Evolutionary conservation across 1,140 invertebrate species (phyloP).

Genomic region (Leptinotarsa lineolata): DNA sequence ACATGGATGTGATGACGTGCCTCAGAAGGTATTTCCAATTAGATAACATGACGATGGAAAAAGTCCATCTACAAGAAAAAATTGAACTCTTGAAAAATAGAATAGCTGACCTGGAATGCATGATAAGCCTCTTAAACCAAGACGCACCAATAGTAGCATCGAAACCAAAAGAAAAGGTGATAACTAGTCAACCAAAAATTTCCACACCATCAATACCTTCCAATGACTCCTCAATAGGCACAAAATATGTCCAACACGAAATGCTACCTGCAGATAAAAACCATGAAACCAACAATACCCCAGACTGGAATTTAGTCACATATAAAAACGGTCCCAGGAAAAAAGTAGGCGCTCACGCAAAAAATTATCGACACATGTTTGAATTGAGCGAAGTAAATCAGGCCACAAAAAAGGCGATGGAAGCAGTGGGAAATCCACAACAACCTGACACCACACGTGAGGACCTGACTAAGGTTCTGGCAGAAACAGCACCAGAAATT

Average conservation of each 20-base stretch:
- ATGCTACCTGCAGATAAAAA: background rate
- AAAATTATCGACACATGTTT: slow-evolving; percentile 11
- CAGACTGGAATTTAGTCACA: background rate
- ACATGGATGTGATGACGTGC: background rate
- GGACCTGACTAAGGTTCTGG: slow-evolving; percentile 1
- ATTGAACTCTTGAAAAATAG: slow-evolving; percentile 7
- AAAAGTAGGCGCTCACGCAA: background rate
- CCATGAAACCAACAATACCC: slow-evolving; percentile 6
- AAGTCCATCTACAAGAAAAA: background rate
- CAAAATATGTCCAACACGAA: slow-evolving; percentile 4
- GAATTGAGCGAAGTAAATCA: slow-evolving; percentile 11
- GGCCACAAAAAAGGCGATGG: slow-evolving; percentile 11
- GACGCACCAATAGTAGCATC: slow-evolving; percentile 4
- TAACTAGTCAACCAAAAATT: slow-evolving; percentile 7
- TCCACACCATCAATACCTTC: slow-evolving; percentile 10
- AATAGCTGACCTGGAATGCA: slow-evolving; percentile 4
- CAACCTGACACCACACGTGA: background rate
- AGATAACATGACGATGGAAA: slow-evolving; percentile 18
- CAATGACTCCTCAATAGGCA: slow-evolving; percentile 7
- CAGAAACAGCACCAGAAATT: slow-evolving; percentile 1
- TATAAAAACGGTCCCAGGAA: background rate
- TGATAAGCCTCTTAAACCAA: slow-evolving; percentile 9
- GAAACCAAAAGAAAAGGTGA: background rate
- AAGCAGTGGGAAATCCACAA: slow-evolving; percentile 4
- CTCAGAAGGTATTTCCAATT: slow-evolving; percentile 12